Base-by-base conservation (phyloP, 2,113 vertebrate species). In the Sisor rabdophorus region DNA sequence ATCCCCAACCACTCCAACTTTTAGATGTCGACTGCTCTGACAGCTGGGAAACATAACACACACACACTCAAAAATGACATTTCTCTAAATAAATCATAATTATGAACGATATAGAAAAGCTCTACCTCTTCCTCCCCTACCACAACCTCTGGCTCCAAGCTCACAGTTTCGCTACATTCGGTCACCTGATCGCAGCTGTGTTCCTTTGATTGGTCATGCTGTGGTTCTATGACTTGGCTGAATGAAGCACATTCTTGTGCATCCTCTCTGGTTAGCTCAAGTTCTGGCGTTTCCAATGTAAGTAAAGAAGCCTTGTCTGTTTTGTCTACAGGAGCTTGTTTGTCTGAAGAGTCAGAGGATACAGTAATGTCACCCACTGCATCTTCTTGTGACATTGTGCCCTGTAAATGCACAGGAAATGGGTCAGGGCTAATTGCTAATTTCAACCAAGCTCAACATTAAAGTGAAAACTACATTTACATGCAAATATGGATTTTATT, bases 1-100 rank as follows among this genome's bases (percentile, higher is more conserved):
- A 93, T 47, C 97, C 93, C 97, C 96, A 98, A 40, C 93, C 90
- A 44, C 85, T 88, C 92, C 92, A 93, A 16, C 73, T 75, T 83
- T 88, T 89, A 15, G 84, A 85, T 71, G 81, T 86, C 61, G 85
- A 75, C 28, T 88, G 71, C 22, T 74, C 32, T n/a, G 78, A 80
- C 17, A 47, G 70, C 90, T 91, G 61, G 50, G 40, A 64, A 64
- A 48, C 50, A 59, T 44, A 56, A 73, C 16, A 79, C 22, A 70
- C 59, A 78, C 59, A 83, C 7, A 36, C 50, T 32, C 26, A 52
- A 19, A 70, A 40, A 60, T 26, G 12, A 65, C 9, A 17, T 67
- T 17, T 16, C 8, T 53, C 55, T 52, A 59, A 24, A 73, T 36
- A 24, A 4, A 28, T 36, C 22, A 17, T 47, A 11, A 15, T 52